Evolutionary conservation across 2,113 vertebrate genomes (phyloP).

Genomic region (Cyanoderma ruficeps): DNA sequence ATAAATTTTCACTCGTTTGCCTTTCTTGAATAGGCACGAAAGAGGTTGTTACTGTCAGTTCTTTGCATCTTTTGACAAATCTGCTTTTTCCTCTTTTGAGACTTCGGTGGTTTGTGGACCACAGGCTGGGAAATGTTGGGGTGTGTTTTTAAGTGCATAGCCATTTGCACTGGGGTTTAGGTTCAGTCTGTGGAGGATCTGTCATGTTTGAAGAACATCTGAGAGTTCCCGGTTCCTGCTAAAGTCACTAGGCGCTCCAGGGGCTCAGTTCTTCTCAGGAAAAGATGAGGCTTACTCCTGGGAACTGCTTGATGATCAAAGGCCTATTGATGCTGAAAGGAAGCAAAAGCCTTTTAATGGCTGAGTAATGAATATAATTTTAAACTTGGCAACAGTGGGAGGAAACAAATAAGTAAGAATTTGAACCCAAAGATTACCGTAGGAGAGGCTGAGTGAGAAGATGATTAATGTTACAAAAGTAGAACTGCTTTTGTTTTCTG

Average conservation of each 20-base stretch:
- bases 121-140: not conserved
- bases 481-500: not conserved
- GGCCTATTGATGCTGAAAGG: constrained; percentile 12
- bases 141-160: not conserved
- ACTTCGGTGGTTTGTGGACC: not conserved
- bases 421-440: not conserved
- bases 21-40: not conserved
- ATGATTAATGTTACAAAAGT: not conserved
- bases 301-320: constrained; percentile 15
- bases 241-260: not conserved
- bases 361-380: constrained; percentile 38
- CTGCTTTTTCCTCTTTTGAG: not conserved
- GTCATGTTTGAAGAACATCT: not conserved
- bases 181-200: not conserved
- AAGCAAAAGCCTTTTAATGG: constrained; percentile 22
- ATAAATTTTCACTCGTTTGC: not conserved
- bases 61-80: not conserved
- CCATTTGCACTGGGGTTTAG: not conserved
- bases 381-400: not conserved
- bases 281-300: not conserved
- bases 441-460: not conserved
- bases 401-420: not conserved
- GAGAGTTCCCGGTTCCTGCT: not conserved
- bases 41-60: not conserved
- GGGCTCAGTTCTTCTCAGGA: not conserved